Evolutionary conservation across 1,140 invertebrate genomes (phyloP), one percentile per base, ranked within the genome.

Genomic region (Tetramorium simillimum): DNA sequence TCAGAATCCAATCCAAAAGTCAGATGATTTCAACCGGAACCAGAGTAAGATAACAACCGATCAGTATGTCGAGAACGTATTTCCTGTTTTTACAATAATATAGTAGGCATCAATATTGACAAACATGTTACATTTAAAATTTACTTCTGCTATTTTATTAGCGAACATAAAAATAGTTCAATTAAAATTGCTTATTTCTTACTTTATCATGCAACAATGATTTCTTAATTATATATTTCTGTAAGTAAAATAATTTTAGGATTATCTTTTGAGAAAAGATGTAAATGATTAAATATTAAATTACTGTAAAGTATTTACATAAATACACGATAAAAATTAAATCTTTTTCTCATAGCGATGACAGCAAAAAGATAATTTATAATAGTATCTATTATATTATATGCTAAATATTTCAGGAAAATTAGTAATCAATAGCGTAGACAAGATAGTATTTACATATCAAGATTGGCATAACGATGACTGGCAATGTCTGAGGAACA

Each of bases 31-130:
- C 28, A 24, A 43, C 60, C n/a, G 49, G 18, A 65, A 84, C 40
- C 33, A 51, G 3, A 49, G 33, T 63, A 24, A 51, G 76, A 89
- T 89, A 86, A 86, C 69, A n/a, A n/a, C 0, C 3, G 53, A 85
- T 69, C 18, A 53, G n/a, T 40, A 43, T 49, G 65, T 69, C 81
- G 28, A 81, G 87, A 65, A 81, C 24, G 49, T 58, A 75, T 60
- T 89, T 90, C 84, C 87, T 77, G 75, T 70, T 86, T 49, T 37
- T 46, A 7, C 14, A 24, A 56, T 37, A 51, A 63, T 43, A 40
- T 43, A 28, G 6, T 33, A 58, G 4, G n/a, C 10, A 46, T 69
- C 9, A 1, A 37, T 21, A 76, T 37, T 80, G 14, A 14, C 7
- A 0, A 43, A 81, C n/a, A 2, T 53, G 33, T 56, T 81, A 33